phyloP scores from a whole-genome alignment of 2,797 vertebrate genomes.

The Lacerta agilis region DNA sequence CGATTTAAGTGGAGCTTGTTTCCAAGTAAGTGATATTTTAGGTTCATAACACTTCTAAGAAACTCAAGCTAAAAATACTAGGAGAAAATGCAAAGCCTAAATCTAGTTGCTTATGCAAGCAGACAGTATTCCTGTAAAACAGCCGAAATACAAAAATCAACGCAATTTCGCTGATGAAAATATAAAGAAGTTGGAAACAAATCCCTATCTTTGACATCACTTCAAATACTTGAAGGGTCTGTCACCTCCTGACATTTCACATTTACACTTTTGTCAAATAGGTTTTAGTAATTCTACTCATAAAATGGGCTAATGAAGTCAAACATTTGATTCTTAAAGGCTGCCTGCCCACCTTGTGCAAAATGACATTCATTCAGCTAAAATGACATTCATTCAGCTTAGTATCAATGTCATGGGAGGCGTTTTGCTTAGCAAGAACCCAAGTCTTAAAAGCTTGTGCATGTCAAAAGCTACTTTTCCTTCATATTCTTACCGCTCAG shows the following conservation, averaged over 20 bases:
- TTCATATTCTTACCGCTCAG: not conserved
- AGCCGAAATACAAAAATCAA: not conserved
- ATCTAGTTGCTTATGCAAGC: not conserved
- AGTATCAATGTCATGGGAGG: not conserved
- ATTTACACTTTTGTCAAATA: constrained; percentile 12
- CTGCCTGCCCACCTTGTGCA: not conserved
- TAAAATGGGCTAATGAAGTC: not conserved
- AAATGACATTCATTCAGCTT: not conserved
- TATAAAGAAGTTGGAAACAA: not conserved
- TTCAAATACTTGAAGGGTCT: constrained; percentile 37
- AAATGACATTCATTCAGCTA: not conserved
- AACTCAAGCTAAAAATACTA: not conserved
- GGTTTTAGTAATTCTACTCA: not conserved
- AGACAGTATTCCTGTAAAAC: not conserved
- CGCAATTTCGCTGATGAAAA: constrained; percentile 24
- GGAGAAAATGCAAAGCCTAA: not conserved
- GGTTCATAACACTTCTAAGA: not conserved
- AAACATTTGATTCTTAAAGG: not conserved
- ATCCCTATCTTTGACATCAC: constrained; percentile 37
- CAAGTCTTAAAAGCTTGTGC: not conserved
- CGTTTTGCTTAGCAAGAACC: not conserved
- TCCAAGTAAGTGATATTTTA: not conserved
- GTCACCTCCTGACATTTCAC: constrained; percentile 43
- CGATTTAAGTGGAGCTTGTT: not conserved
- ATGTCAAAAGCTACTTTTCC: not conserved